Evolutionary conservation across 2,113 vertebrate genomes (phyloP).

Genomic region (Lanius collurio): DNA sequence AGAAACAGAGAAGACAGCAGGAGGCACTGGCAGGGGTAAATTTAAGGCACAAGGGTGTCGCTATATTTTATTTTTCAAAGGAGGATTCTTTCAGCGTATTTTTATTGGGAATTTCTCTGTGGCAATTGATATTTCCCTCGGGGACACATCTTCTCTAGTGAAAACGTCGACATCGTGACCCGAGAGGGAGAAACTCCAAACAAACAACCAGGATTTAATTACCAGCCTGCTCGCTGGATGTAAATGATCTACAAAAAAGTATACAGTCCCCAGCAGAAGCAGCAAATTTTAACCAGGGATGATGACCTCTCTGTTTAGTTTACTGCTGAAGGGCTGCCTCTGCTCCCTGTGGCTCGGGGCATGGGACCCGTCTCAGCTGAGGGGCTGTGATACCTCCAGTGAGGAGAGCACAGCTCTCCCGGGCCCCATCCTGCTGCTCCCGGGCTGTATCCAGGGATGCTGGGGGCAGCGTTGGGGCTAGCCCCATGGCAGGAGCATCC

Average conservation of each 20-base stretch:
- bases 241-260: conserved; percentile 68
- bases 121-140: conserved; percentile 54
- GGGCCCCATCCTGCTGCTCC: background rate
- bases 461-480: background rate
- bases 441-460: background rate
- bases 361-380: conserved; percentile 44
- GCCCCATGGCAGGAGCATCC: background rate
- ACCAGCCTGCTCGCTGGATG: conserved; percentile 58
- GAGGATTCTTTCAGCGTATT: conserved; percentile 41
- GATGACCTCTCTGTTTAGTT: conserved; percentile 68
- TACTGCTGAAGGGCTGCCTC: conserved; percentile 50
- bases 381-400: background rate
- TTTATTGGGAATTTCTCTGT: conserved; percentile 43
- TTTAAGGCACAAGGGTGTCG: background rate
- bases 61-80: conserved; percentile 50
- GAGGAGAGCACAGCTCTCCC: background rate
- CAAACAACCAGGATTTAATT: conserved; percentile 70
- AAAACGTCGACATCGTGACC: conserved; percentile 68
- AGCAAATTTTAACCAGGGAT: conserved; percentile 67
- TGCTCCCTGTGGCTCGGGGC: conserved; percentile 27
- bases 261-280: conserved; percentile 54
- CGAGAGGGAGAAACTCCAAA: conserved; percentile 65
- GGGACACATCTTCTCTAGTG: conserved; percentile 72
- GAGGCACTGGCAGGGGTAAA: background rate
- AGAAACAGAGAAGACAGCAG: background rate